Conservation (phyloP, 2,888 invertebrate species). For the Strigamia crassipes region DNA sequence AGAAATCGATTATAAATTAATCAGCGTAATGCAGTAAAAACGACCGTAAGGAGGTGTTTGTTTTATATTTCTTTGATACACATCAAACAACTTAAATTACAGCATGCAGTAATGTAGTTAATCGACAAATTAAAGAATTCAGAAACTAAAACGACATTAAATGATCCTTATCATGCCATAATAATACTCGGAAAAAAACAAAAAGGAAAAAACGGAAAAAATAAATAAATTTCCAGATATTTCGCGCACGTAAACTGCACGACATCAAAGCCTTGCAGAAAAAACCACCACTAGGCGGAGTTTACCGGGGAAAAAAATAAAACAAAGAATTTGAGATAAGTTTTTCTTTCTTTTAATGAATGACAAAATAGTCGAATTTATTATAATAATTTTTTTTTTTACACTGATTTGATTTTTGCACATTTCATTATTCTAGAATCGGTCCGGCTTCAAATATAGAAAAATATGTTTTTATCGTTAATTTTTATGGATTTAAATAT, state of each 20-base stretch:
- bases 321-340: background rate
- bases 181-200: no score
- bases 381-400: background rate
- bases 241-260: background rate
- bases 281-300: background rate
- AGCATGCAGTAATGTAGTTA: no score
- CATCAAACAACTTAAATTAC: background rate
- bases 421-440: background rate
- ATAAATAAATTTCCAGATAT: background rate
- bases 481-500: background rate
- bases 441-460: background rate
- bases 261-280: background rate
- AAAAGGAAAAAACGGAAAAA: background rate
- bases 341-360: background rate
- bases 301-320: background rate
- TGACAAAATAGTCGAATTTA: slow-evolving; percentile 17
- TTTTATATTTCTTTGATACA: background rate
- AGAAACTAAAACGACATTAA: no score
- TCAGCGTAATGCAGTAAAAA: background rate
- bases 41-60: background rate
- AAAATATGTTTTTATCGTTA: background rate
- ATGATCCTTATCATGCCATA: no score
- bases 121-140: no score
- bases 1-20: background rate
- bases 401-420: slow-evolving; percentile 20